Percentiles rank a stretch among this genome's conserved stretches.
phyloP scores from a whole-genome alignment of 35 echinoderm and acorn worm species.

The Apostichopus japonicus region DNA sequence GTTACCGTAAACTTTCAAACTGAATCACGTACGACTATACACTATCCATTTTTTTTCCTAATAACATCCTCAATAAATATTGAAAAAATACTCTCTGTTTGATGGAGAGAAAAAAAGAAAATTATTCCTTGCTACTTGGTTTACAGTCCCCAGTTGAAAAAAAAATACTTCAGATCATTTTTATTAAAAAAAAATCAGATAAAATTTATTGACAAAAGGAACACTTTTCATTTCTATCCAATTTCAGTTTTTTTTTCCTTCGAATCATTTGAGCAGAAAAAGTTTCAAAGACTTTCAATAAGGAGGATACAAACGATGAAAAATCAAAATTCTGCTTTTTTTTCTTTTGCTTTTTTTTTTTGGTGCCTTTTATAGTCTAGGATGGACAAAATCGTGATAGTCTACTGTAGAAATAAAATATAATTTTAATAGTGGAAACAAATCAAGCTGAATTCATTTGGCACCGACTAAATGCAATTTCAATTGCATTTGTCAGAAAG shows the following conservation, averaged over 20 bases:
- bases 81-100: no score
- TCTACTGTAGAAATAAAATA: background rate
- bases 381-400: background rate
- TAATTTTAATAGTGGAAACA: background rate
- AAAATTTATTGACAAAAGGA: background rate
- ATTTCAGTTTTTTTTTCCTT: background rate
- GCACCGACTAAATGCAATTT: background rate
- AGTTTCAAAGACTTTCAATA: no score
- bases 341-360: background rate
- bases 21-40: no score
- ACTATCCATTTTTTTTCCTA: no score
- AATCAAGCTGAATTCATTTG: background rate
- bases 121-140: no score
- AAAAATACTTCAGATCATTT: no score
- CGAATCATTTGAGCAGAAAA: background rate
- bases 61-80: no score
- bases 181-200: no score
- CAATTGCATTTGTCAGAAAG: background rate
- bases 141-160: no score
- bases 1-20: no score
- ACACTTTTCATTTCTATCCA: background rate
- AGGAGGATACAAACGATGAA: background rate
- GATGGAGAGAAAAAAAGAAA: no score
- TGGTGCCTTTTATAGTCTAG: background rate
- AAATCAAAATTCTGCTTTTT: background rate